A percentile compares a stretch with the other conserved stretches of the same genome.
Conservation (phyloP, 2,113 vertebrate genomes). For the Aphyosemion australe region DNA sequence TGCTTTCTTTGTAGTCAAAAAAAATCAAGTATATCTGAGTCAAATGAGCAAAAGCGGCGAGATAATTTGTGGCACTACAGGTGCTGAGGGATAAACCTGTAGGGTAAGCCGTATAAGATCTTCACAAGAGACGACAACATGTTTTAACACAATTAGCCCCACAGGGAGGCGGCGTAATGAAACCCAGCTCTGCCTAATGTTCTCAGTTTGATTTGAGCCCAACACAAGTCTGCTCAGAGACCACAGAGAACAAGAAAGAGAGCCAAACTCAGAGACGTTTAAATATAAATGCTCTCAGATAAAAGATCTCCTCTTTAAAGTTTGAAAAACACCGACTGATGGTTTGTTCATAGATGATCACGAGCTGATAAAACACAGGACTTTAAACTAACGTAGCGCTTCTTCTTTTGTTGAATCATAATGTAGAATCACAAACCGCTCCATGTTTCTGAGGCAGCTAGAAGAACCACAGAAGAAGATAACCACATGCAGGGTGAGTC, state of each 20-base stretch:
- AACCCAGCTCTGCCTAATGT: constrained; percentile 43
- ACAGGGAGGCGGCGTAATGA: constrained; percentile 44
- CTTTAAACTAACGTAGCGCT: background rate
- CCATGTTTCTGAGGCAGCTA: constrained; percentile 1
- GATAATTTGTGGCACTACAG: constrained; percentile 13
- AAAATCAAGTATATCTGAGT: constrained; percentile 14
- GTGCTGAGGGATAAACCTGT: constrained; percentile 38
- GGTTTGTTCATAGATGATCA: constrained; percentile 21
- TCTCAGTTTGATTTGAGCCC: constrained; percentile 44
- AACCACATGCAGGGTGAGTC: background rate
- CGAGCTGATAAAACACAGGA: constrained; percentile 20
- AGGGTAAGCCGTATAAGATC: constrained; percentile 28
- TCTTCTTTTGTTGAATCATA: constrained; percentile 13
- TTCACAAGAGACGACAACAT: constrained; percentile 36
- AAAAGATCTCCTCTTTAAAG: constrained; percentile 7
- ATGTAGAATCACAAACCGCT: constrained; percentile 19
- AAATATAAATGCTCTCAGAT: constrained; percentile 16
- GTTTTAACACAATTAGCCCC: constrained; percentile 61
- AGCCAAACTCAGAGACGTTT: constrained; percentile 21
- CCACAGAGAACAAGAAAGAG: constrained; percentile 34
- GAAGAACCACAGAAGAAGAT: background rate
- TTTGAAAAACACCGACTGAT: constrained; percentile 11
- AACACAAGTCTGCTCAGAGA: constrained; percentile 40
- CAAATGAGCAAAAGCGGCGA: constrained; percentile 36
- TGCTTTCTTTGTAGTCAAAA: constrained; percentile 5